phyloP scores from a whole-genome alignment of 1,140 invertebrate genomes.

The Brachionus paranguensis region DNA sequence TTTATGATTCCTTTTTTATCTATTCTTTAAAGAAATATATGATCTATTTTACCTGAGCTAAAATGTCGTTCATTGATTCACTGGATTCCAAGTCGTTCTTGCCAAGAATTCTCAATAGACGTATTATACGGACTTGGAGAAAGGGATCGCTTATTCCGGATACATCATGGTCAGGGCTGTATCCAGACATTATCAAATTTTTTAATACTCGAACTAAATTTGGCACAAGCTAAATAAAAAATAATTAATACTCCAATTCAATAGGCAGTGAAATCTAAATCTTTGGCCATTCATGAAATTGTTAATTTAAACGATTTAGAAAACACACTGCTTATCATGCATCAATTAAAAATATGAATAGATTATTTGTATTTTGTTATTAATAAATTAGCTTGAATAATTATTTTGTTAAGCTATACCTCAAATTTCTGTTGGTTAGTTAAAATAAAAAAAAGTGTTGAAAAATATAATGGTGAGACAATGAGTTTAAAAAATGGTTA shows the following conservation, averaged over 20 bases:
- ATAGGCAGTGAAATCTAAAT: neutral
- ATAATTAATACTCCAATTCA: neutral
- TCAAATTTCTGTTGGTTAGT: constrained; percentile 15
- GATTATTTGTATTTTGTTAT: neutral
- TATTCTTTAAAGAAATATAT: neutral
- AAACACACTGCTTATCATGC: neutral
- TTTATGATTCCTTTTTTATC: neutral
- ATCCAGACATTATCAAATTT: constrained; percentile 93
- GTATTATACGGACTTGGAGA: constrained; percentile 93
- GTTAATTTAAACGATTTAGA: neutral
- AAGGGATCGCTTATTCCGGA: constrained; percentile 98
- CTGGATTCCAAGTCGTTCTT: constrained; percentile 90
- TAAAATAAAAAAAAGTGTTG: neutral
- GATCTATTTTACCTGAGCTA: constrained; percentile 68
- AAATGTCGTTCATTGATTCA: constrained; percentile 98
- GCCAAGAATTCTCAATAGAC: constrained; percentile 84
- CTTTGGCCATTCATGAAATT: neutral
- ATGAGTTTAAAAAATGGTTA: constrained; percentile 56
- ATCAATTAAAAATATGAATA: neutral
- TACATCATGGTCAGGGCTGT: constrained; percentile 99
- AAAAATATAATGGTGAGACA: neutral
- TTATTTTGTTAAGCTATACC: neutral
- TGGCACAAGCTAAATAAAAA: constrained; percentile 74
- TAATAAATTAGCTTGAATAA: neutral
- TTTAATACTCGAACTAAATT: constrained; percentile 81